Evolutionary conservation across 2,113 vertebrate genomes (phyloP), one percentile per base, ranked within the genome.

Genomic region (Podilymbus podiceps): DNA sequence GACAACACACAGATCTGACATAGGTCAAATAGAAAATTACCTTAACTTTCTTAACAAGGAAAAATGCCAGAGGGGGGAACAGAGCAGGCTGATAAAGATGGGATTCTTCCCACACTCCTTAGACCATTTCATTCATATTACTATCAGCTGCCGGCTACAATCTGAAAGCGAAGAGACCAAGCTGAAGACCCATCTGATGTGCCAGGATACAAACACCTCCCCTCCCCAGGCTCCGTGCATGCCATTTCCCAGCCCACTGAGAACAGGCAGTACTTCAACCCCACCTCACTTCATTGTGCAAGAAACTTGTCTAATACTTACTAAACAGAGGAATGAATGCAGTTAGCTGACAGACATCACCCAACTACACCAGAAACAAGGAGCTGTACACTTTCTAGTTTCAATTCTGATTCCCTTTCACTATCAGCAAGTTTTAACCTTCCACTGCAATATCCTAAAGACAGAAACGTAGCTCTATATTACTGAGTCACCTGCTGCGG

Each of bases 241-340:
- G 60, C 25, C 42, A 60, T 33, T 16, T 68, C 49, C 46, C 79
- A 62, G 63, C 8, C 35, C 0, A 1, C 31, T 25, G 56, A 13
- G 19, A 63, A 40, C 14, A 55, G 77, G 40, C 66, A 78, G 11
- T 11, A 8, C 40, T 55, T 44, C 49, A 68, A 30, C 9, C 7
- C 3, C 67, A 28, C 5, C 16, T 31, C 7, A 0, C 19, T 47
- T 15, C 5, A 33, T 0, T 64, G 40, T 3, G 6, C 25, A 8
- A 60, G 21, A 38, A 74, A 30, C 46, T 73, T 33, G 22, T 7
- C 7, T 28, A 66, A 11, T 4, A 7, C 25, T 35, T 66, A 23
- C 2, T 10, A 15, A 69, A 24, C 5, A 77, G 8, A 38, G 31
- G 21, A 74, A 81, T 11, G 15, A 31, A 81, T 2, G 14, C 30